Evolutionary conservation across 2,888 invertebrate genomes (phyloP).

Genomic region (Eristalis pertinax): DNA sequence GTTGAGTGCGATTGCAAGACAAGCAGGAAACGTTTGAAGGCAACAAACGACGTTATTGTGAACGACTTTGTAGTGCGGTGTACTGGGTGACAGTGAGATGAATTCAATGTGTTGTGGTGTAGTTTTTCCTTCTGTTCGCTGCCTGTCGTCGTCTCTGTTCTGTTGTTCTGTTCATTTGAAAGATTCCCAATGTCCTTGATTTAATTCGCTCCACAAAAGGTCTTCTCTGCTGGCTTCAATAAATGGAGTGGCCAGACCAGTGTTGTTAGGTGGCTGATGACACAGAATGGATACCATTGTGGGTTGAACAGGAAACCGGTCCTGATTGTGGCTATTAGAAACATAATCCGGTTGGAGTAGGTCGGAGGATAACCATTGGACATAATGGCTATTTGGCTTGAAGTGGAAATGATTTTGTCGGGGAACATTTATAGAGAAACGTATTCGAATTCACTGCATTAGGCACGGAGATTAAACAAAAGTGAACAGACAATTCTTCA

Average conservation of each 20-base stretch:
- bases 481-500: too few species aligned
- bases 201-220: not conserved
- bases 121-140: not conserved
- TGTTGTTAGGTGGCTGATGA: not conserved
- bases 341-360: not conserved
- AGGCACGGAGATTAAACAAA: too few species aligned
- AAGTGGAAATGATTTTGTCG: not conserved
- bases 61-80: constrained; percentile 8
- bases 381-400: not conserved
- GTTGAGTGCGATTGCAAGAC: not conserved
- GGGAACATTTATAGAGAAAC: too few species aligned
- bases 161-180: not conserved
- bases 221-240: not conserved
- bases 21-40: not conserved
- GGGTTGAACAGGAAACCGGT: not conserved
- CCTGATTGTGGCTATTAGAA: not conserved
- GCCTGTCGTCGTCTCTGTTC: not conserved
- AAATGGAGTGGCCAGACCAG: not conserved
- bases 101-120: constrained; percentile 14
- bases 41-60: not conserved
- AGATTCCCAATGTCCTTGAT: not conserved
- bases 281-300: not conserved
- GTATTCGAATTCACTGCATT: too few species aligned
- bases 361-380: not conserved
- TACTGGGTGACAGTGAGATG: not conserved